Evolutionary conservation across 1,140 invertebrate species (phyloP), one percentile per base, ranked within the genome.

Genomic region (Phymorhynchus buccinoides): DNA sequence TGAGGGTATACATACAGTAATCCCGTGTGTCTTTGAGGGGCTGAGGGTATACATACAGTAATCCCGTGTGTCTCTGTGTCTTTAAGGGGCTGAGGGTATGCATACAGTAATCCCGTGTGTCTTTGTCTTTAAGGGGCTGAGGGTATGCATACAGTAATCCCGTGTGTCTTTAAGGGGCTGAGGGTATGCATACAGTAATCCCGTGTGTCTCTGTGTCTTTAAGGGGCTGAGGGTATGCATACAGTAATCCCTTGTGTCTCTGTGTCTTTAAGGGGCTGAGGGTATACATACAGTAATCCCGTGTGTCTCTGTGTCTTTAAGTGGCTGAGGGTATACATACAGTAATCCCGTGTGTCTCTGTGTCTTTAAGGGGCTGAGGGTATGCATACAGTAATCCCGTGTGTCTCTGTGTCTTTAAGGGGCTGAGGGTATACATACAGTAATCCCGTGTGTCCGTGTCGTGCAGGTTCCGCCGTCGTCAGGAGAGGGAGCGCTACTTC

Each of bases 391-490:
- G 44, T n/a, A 7, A 79, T 39, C 27, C 18, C 18, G 44, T 48
- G 44, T 39, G 37, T 71, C 3, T 6, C 1, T 41, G 81, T 83
- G 1, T 39, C 71, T 16, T 18, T 14, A n/a, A 18, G n/a, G n/a
- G 1, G 30, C 14, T 27, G 39, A 79, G 16, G 27, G 27, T 16
- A 1, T 22, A 79, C 32, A 35, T 37, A 79, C 12, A n/a, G 7
- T 18, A 35, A n/a, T n/a, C 16, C 14, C 6, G 41, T 37, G 32
- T 42, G 1, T 71, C 16, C 1, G 1, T 81, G 80, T 81, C 30
- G 14, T 92, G 84, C 86, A 91, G 90, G 89, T 91, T 89, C 84
- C 88, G 91, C 42, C 87, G 91, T 27, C 82, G 91, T 37, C 87
- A 89, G 66, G 90, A 91, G 80, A 83, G 90, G 84, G 90, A 91